Conservation (phyloP, 2,888 invertebrate genomes). For the Pegoplata infirma region DNA sequence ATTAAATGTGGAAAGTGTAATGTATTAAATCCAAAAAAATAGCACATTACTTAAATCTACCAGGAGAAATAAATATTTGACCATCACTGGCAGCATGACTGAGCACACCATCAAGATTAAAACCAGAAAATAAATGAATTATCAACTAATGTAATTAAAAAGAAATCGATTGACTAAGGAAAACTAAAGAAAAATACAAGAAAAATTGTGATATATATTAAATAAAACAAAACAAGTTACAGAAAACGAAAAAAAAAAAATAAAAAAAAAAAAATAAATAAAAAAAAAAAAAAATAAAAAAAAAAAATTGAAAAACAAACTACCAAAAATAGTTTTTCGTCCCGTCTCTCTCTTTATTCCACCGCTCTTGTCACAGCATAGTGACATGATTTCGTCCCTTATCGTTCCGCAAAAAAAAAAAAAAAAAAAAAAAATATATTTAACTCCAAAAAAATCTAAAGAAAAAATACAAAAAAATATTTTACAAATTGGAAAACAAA, state of each 20-base stretch:
- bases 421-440: background rate
- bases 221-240: background rate
- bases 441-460: too few species aligned
- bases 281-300: background rate
- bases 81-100: slow-evolving; percentile 11
- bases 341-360: too few species aligned
- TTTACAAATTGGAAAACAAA: too few species aligned
- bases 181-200: background rate
- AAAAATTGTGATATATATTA: background rate
- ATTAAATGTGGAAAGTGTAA: background rate
- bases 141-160: slow-evolving; percentile 42
- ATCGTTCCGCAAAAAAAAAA: background rate
- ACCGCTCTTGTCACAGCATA: too few species aligned
- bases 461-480: too few species aligned
- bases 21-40: background rate
- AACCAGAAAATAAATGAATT: slow-evolving; percentile 25
- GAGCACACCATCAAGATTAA: background rate
- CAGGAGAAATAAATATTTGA: slow-evolving; percentile 8
- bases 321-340: background rate
- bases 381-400: too few species aligned
- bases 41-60: too few species aligned
- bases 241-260: background rate
- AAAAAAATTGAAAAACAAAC: background rate
- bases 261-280: background rate
- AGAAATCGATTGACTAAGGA: background rate